Conservation (phyloP, 2,888 invertebrate species). For the Eristalis arbustorum region DNA sequence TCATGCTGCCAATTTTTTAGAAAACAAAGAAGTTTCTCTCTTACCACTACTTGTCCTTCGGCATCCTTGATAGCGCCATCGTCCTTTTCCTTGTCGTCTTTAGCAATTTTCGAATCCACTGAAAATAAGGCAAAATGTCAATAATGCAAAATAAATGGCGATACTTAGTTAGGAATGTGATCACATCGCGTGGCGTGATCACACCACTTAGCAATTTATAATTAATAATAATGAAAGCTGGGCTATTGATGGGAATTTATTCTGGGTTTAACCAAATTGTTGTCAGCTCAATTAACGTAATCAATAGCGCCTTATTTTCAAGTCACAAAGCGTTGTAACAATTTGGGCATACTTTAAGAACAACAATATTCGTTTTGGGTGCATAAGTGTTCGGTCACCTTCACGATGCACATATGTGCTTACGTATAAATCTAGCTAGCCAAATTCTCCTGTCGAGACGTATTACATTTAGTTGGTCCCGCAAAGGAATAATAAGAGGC, state of each 20-base stretch:
- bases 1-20: no score
- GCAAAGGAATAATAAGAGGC: no score
- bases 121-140: background rate
- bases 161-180: background rate
- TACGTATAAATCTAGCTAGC: no score
- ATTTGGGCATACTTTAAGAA: no score
- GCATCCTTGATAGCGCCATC: conserved; percentile 68
- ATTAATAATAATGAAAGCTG: background rate
- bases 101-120: conserved; percentile 16
- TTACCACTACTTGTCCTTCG: conserved; percentile 77
- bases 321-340: no score
- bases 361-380: no score
- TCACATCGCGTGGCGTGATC: background rate
- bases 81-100: conserved; percentile 11
- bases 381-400: no score
- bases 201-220: background rate
- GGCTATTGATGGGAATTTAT: background rate
- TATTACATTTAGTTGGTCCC: no score
- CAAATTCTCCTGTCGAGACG: no score
- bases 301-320: background rate
- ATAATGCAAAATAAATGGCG: background rate
- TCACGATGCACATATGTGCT: no score
- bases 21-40: background rate
- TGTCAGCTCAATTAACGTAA: background rate
- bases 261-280: background rate